Percentiles rank a stretch among this genome's conserved stretches.
These are phyloP conservation scores for Anagrus nilaparvatae DNA, from an alignment of 1,140 invertebrate genomes.

Conservation along the genomic window DNA sequence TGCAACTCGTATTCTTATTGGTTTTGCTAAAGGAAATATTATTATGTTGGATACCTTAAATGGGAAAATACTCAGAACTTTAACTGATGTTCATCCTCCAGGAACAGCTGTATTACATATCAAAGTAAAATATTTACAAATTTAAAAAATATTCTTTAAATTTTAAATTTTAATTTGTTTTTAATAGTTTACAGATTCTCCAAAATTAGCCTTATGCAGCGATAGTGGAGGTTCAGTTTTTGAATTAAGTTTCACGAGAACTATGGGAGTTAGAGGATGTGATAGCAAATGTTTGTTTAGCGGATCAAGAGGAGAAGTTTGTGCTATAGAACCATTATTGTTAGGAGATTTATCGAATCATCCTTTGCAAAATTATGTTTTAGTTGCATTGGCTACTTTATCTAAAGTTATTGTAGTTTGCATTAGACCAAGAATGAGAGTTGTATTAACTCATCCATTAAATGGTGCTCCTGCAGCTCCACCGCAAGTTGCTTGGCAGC, in stretches of 20 bases:
- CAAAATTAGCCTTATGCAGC: conserved; percentile 70
- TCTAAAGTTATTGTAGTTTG: conserved; percentile 87
- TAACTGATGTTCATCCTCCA: conserved; percentile 78
- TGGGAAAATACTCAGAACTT: conserved; percentile 67
- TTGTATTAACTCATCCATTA: conserved; percentile 56
- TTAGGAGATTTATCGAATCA: conserved; percentile 58
- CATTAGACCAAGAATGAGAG: conserved; percentile 61
- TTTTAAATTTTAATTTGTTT: conserved; percentile 1
- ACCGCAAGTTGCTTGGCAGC: conserved; percentile 86
- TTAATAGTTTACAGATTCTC: conserved; percentile 62
- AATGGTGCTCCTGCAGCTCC: conserved; percentile 56
- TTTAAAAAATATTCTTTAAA: background rate
- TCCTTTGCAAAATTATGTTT: conserved; percentile 61
- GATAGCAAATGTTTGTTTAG: conserved; percentile 86
- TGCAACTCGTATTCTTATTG: conserved; percentile 73
- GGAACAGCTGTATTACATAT: conserved; percentile 80
- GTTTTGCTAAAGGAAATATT: conserved; percentile 77
- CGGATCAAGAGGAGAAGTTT: conserved; percentile 89
- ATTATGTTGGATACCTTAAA: conserved; percentile 69
- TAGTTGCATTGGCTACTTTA: conserved; percentile 86
- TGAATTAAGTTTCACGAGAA: conserved; percentile 82
- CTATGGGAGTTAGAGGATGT: conserved; percentile 79
- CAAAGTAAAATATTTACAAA: conserved; percentile 47
- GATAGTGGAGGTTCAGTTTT: conserved; percentile 98
- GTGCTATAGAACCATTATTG: conserved; percentile 74